phyloP scores from a whole-genome alignment of 2,113 vertebrate species.

The Hippolais icterina region DNA sequence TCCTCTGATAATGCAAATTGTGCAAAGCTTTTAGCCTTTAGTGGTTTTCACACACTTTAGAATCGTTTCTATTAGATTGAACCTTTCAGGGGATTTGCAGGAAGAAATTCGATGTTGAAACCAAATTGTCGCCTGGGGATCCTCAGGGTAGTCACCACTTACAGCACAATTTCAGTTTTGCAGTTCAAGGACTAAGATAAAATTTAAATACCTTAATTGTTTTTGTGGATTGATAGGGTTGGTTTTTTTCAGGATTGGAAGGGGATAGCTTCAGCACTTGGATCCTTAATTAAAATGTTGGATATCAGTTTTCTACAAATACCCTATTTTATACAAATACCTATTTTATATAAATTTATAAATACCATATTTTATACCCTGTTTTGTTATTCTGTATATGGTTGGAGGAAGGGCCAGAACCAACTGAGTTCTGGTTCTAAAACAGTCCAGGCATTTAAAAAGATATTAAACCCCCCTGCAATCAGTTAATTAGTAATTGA shows the following conservation, averaged over 20 bases:
- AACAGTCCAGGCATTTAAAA: not conserved
- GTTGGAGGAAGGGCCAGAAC: not conserved
- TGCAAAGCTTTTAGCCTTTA: not conserved
- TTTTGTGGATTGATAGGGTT: not conserved
- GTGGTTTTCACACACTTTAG: not conserved
- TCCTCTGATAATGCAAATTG: not conserved
- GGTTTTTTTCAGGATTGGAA: not conserved
- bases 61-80: not conserved
- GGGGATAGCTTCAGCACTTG: not conserved
- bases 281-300: not conserved
- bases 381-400: not conserved
- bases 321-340: not conserved
- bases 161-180: not conserved
- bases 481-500: not conserved
- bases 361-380: too few species aligned
- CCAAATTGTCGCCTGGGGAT: not conserved
- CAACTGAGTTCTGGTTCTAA: not conserved
- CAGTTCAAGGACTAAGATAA: not conserved
- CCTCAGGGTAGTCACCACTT: not conserved
- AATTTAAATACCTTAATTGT: not conserved
- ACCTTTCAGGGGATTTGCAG: not conserved
- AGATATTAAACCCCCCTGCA: accelerated
- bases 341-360: too few species aligned
- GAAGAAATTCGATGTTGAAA: not conserved
- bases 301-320: not conserved